Evolutionary conservation across 1,140 invertebrate species (phyloP).

Genomic region (Nephila pilipes): DNA sequence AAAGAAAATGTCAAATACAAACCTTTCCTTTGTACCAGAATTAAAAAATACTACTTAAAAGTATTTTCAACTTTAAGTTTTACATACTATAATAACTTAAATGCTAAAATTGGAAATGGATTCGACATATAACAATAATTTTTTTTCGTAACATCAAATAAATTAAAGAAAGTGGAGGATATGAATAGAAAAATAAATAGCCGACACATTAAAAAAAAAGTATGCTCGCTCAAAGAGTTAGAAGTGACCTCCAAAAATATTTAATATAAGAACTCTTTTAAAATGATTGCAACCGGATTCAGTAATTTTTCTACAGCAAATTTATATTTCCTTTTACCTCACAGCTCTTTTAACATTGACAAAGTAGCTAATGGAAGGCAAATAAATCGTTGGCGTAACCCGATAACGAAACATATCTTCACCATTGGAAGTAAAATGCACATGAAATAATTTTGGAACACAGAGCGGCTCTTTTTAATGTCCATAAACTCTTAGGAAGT

Average conservation of each 20-base stretch:
- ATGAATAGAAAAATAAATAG: too few relatives aligned
- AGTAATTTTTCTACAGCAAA: neutral
- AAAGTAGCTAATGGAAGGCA: constrained; percentile 12
- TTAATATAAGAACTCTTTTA: neutral
- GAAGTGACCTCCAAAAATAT: neutral
- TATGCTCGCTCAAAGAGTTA: too few relatives aligned
- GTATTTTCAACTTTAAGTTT: too few relatives aligned
- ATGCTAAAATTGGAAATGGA: too few relatives aligned
- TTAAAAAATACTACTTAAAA: too few relatives aligned
- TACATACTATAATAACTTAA: too few relatives aligned
- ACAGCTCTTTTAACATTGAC: neutral
- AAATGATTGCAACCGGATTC: constrained; percentile 25
- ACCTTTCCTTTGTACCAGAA: too few relatives aligned
- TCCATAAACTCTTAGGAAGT: neutral
- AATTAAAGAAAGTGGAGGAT: too few relatives aligned
- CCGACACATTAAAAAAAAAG: too few relatives aligned
- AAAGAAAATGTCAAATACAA: too few relatives aligned
- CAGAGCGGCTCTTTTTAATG: neutral
- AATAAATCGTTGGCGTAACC: constrained; percentile 2
- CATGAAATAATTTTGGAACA: neutral
- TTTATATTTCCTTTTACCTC: neutral
- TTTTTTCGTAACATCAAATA: too few relatives aligned
- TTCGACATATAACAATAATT: too few relatives aligned
- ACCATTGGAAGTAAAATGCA: neutral
- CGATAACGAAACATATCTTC: neutral